Percentiles rank a stretch among this genome's conserved stretches.
These are phyloP conservation scores for Phortica variegata DNA, from an alignment of 1,140 invertebrate genomes.

Conservation along the genomic window DNA sequence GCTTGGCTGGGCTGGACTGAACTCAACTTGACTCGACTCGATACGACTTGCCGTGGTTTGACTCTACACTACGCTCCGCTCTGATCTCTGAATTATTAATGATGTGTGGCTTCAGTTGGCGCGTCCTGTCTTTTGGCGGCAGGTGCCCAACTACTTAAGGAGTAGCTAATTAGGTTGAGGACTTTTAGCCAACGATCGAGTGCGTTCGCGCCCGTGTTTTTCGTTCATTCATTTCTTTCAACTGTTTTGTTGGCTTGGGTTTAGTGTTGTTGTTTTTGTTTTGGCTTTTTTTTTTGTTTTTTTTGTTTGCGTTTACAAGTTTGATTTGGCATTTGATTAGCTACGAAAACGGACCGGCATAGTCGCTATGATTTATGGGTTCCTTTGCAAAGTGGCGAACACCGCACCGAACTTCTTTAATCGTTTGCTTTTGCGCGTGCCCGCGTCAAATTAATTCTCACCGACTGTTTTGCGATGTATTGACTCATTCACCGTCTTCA, in stretches of 20 bases:
- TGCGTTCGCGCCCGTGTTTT: too few relatives aligned
- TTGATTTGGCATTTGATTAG: slow-evolving; percentile 30
- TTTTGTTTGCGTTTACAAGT: slow-evolving; percentile 11
- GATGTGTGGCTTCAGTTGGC: slow-evolving; percentile 18
- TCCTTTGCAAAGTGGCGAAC: slow-evolving; percentile 3
- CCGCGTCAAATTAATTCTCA: slow-evolving; percentile 31
- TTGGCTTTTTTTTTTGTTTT: too few relatives aligned
- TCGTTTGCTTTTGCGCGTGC: slow-evolving; percentile 4
- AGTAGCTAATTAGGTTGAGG: slow-evolving; percentile 38
- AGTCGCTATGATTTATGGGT: slow-evolving; percentile 31
- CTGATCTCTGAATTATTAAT: slow-evolving; percentile 36
- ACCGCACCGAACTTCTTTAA: background rate
- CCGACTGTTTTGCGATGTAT: slow-evolving; percentile 1
- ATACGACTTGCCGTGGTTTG: background rate
- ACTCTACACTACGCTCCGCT: too few relatives aligned
- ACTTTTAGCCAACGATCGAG: too few relatives aligned
- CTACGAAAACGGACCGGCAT: slow-evolving; percentile 13
- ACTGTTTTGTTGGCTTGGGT: too few relatives aligned
- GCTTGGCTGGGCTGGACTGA: slow-evolving; percentile 5
- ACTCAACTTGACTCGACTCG: slow-evolving; percentile 1
- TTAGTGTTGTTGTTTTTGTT: too few relatives aligned
- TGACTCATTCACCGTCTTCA: too few relatives aligned
- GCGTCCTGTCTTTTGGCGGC: slow-evolving; percentile 22
- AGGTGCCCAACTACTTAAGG: slow-evolving; percentile 33
- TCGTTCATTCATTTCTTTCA: background rate